Percentiles rank a stretch among this genome's conserved stretches.
phyloP scores from a whole-genome alignment of 1,140 invertebrate genomes.

The Ericerus pela region DNA sequence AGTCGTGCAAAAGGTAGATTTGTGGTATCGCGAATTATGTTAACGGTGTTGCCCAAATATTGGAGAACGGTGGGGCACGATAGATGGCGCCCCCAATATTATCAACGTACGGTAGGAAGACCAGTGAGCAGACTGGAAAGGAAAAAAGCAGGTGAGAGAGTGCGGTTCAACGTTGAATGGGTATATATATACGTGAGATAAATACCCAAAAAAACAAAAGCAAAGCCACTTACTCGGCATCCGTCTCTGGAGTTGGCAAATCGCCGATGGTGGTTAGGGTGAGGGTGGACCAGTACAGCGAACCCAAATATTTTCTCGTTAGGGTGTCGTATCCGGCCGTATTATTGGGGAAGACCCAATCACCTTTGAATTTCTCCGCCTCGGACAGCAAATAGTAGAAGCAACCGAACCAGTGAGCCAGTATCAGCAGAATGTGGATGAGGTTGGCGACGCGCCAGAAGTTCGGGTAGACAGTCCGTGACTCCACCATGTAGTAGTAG shows the following conservation, averaged over 20 bases:
- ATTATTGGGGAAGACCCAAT: slow-evolving; percentile 83
- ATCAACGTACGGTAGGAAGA: too few species aligned
- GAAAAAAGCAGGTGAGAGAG: too few species aligned
- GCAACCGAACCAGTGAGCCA: slow-evolving; percentile 94
- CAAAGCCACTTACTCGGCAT: slow-evolving; percentile 86
- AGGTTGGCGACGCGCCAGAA: slow-evolving; percentile 90
- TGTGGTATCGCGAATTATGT: too few species aligned
- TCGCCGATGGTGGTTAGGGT: slow-evolving; percentile 94
- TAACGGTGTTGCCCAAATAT: too few species aligned
- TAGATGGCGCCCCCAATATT: too few species aligned
- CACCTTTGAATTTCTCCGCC: slow-evolving; percentile 59
- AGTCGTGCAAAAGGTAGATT: too few species aligned
- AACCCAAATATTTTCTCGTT: slow-evolving; percentile 82
- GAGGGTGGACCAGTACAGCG: slow-evolving; percentile 89
- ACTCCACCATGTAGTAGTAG: slow-evolving; percentile 93
- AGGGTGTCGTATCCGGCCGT: slow-evolving; percentile 64
- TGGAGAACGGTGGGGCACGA: too few species aligned
- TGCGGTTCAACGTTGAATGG: too few species aligned
- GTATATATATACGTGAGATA: too few species aligned
- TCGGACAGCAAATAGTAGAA: slow-evolving; percentile 92
- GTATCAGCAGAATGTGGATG: slow-evolving; percentile 82
- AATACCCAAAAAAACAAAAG: too few species aligned
- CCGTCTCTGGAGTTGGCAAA: slow-evolving; percentile 83
- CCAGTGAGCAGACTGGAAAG: too few species aligned
- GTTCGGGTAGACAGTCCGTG: slow-evolving; percentile 86